A percentile compares a stretch with the other conserved stretches of the same genome.
Conservation (phyloP, 2,113 vertebrate species). For the Gymnogyps californianus region DNA sequence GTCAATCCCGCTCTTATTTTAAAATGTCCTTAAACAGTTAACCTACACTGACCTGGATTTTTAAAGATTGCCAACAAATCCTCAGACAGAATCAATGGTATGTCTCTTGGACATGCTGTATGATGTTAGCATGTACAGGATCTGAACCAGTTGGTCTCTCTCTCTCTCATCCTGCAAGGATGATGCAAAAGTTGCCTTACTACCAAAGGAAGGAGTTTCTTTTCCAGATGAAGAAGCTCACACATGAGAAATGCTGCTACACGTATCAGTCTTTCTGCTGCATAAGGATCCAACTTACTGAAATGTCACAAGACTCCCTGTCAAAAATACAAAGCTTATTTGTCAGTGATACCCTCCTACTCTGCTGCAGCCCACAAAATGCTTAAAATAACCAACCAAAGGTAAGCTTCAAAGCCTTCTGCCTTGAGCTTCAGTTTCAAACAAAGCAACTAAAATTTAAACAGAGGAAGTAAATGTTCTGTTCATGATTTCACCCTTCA, state of each 20-base stretch:
- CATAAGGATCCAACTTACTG: neutral
- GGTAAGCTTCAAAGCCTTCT: conserved; percentile 53
- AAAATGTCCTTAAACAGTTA: neutral
- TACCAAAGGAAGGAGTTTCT: neutral
- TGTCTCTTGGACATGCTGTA: neutral
- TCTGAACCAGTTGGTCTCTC: neutral
- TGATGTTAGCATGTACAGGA: neutral
- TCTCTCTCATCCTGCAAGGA: neutral
- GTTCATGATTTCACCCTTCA: conserved; percentile 44
- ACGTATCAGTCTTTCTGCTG: neutral
- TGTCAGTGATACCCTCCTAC: conserved; percentile 52
- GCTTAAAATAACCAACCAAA: conserved; percentile 59
- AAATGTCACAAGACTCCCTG: conserved; percentile 31
- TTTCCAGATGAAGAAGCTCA: conserved; percentile 9
- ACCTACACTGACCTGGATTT: neutral
- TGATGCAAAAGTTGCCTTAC: neutral
- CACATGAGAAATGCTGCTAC: neutral
- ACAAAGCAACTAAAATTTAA: conserved; percentile 61
- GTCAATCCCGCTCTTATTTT: neutral
- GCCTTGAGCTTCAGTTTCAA: conserved; percentile 47
- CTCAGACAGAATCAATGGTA: neutral
- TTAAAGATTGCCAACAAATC: neutral
- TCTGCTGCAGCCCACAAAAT: conserved; percentile 32
- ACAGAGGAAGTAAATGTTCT: conserved; percentile 59
- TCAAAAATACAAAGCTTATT: conserved; percentile 56